Conservation (phyloP, 2,113 vertebrate species). For the Camelus bactrianus region DNA sequence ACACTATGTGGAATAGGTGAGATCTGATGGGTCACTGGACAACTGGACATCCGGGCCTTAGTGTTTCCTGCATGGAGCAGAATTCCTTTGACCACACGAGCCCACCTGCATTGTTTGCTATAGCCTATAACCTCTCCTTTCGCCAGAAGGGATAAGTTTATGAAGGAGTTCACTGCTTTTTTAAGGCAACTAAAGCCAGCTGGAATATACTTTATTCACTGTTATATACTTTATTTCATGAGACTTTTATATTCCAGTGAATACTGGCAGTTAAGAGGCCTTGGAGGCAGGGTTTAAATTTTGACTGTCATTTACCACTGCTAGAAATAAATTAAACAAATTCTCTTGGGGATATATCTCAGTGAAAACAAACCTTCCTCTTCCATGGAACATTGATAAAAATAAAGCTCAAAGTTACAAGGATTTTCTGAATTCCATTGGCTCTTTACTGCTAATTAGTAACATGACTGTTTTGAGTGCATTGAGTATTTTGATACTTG, state of each 20-base stretch:
- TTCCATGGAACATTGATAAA: background rate
- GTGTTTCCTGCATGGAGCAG: background rate
- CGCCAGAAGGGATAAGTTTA: background rate
- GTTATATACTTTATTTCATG: conserved; percentile 9
- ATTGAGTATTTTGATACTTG: background rate
- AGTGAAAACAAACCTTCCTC: conserved; percentile 2
- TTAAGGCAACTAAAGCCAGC: background rate
- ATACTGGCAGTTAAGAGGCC: background rate
- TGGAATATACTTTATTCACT: background rate
- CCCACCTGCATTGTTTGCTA: background rate
- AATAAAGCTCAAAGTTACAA: background rate
- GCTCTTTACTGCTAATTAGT: background rate
- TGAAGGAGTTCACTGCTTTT: conserved; percentile 46
- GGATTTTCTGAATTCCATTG: background rate
- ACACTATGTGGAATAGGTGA: background rate
- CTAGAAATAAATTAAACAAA: conserved; percentile 30
- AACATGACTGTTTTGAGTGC: background rate
- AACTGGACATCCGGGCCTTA: background rate
- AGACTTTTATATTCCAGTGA: conserved; percentile 50
- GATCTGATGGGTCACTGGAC: background rate
- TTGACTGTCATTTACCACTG: background rate
- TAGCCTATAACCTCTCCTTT: background rate
- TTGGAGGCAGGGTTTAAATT: conserved; percentile 7
- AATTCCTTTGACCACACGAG: background rate
- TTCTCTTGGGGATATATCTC: background rate